Evolutionary conservation across 2,113 vertebrate species (phyloP), one percentile per base, ranked within the genome.

Genomic region (Scortum barcoo): DNA sequence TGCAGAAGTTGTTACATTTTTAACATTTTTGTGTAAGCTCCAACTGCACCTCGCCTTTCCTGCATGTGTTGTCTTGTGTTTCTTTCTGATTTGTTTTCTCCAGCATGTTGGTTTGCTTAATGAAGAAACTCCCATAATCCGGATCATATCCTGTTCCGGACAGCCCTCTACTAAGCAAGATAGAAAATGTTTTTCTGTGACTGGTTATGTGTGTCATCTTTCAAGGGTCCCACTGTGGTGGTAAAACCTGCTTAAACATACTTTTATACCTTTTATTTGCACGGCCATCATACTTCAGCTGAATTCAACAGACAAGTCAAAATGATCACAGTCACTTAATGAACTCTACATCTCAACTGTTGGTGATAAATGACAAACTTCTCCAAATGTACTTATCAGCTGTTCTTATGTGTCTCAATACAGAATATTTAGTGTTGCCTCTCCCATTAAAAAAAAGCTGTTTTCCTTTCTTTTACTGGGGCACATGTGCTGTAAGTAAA

Each of bases 401-500:
- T 68, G 60, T 61, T 46, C 22, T 57, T 38, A 16, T 50, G 48
- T 36, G 16, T 69, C 19, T 63, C 28, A 17, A 10, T 11, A 53
- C 10, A 28, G 19, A 60, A n/a, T n/a, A 60, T 78, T 62, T 10
- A 67, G 33, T 83, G 12, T 10, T 78, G 20, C 60, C 5, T 81
- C 24, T 58, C 10, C 28, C 2, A 62, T 17, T 12, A 12, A 4
- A 60, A n/a, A 1, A n/a, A 46, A 48, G 8, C 1, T 0, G 10
- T 73, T 33, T 72, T 82, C 20, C 60, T 72, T 69, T 65, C 11
- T 6, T 38, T 80, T n/a, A n/a, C 2, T 60, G 19, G 5, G 51
- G 9, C 51, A 71, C 26, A 46, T 71, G 40, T 56, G 46, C 68
- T 89, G 28, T 79, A 82, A 80, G 65, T 83, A 83, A 68, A 86